Conservation (phyloP, 2,113 vertebrate genomes). For the Tursiops truncatus region DNA sequence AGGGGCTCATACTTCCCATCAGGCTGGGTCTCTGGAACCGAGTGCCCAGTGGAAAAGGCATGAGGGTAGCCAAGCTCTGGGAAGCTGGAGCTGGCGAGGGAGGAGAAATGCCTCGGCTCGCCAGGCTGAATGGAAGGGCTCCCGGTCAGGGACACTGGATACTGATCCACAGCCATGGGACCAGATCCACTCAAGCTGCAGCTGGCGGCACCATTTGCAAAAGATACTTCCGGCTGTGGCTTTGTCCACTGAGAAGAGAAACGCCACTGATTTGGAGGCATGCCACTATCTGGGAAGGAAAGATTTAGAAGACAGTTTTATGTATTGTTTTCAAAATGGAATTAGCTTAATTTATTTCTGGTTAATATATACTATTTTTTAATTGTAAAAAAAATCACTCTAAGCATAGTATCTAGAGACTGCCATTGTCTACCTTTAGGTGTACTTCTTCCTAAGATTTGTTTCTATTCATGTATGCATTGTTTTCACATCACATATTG, state of each 20-base stretch:
- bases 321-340: background rate
- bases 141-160: constrained; percentile 67
- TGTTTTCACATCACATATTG: background rate
- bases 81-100: constrained; percentile 49
- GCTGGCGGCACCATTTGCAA: constrained; percentile 52
- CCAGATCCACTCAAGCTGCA: constrained; percentile 51
- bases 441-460: background rate
- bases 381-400: background rate
- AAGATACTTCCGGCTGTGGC: constrained; percentile 62
- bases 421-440: background rate
- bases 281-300: constrained; percentile 71
- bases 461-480: background rate
- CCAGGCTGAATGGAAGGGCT: constrained; percentile 59
- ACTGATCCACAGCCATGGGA: constrained; percentile 60
- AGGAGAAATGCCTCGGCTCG: constrained; percentile 82
- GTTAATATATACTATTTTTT: background rate
- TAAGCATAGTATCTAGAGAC: constrained; percentile 9
- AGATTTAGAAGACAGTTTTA: constrained; percentile 42
- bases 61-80: constrained; percentile 61
- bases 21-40: constrained; percentile 54
- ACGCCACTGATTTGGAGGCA: constrained; percentile 81
- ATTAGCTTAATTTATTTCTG: background rate
- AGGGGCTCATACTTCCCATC: constrained; percentile 88
- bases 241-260: constrained; percentile 83
- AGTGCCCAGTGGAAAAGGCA: constrained; percentile 66